Percentiles rank a stretch among this genome's conserved stretches.
Evolutionary conservation across 2,797 vertebrate genomes (phyloP).

Genomic region (Tangara arthus): DNA sequence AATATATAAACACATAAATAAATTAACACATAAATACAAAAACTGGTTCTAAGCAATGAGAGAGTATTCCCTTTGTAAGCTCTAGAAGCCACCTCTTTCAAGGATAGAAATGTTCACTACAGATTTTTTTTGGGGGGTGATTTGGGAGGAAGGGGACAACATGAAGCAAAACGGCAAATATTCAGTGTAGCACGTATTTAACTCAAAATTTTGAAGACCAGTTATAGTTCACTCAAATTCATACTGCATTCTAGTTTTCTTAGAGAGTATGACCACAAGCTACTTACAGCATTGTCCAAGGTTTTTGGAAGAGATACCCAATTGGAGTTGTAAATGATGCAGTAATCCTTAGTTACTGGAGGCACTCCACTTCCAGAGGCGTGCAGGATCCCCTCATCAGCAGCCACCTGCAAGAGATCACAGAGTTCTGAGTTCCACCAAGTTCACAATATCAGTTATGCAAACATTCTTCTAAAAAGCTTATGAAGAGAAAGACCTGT

Average conservation of each 20-base stretch:
- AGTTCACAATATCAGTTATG: background rate
- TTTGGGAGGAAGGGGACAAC: fast-evolving
- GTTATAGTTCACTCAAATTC: background rate
- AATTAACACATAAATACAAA: background rate
- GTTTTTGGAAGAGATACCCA: slow-evolving; percentile 81
- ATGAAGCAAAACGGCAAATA: background rate
- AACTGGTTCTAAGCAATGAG: background rate
- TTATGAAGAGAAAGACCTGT: background rate
- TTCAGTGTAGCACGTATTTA: background rate
- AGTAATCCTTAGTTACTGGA: slow-evolving; percentile 79
- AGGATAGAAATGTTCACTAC: background rate
- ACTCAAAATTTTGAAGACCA: background rate
- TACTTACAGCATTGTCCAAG: slow-evolving; percentile 84
- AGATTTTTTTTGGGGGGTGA: background rate
- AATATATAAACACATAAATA: background rate
- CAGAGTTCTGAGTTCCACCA: background rate
- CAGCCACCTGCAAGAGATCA: slow-evolving; percentile 75
- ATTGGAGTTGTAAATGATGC: slow-evolving; percentile 82
- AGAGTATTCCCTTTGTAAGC: background rate
- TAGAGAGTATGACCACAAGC: background rate
- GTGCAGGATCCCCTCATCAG: slow-evolving; percentile 85
- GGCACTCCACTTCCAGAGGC: slow-evolving; percentile 67
- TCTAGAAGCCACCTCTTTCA: background rate
- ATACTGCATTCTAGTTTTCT: background rate
- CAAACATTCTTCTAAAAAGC: background rate